Base-by-base conservation (phyloP, 2,888 invertebrate genomes). In the Drosophila falleni region DNA sequence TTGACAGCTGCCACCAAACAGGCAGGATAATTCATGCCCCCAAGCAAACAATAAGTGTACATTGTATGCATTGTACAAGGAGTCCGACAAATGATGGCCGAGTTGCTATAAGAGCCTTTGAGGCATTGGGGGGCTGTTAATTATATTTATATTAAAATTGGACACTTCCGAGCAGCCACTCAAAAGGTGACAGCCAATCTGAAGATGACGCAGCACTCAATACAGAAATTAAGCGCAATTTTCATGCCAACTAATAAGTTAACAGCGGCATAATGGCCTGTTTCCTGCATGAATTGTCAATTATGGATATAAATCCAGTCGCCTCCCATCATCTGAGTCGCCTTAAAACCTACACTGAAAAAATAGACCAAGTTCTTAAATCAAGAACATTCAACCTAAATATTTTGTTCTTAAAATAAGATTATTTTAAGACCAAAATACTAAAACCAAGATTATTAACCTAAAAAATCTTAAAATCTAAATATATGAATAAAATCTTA, bases 281-380 rank as follows among this genome's bases (percentile, higher is more conserved):
- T 90, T 91, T 91, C 91, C 91, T 90, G 90, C 90, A 89, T 91
- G 91, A 91, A 82, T 91, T 87, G 91, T 80, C 90, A 89, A 87
- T 89, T 90, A 89, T 67, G 61, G 23, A 16, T 53, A 58, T 15
- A 37, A 26, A 62, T 26, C 10, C 15, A 19, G 9, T 3, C 13
- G 16, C 46, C 29, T 10, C 13, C 31, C 46, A 4, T 15, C 16
- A 23, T 16, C 29, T 19, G 19, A 10, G 26, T 15, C 23, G 4
- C 37, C n/a, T n/a, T 23, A 23, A 23, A 23, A 4, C 26, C 26
- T 13, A n/a, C n/a, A n/a, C n/a, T n/a, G n/a, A n/a, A n/a, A n/a
- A n/a, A n/a, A n/a, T n/a, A n/a, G n/a, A n/a, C n/a, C n/a, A n/a
- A n/a, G n/a, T n/a, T n/a, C n/a, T n/a, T n/a, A n/a, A n/a, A n/a